Percentiles rank a stretch among this genome's conserved stretches.
These are phyloP conservation scores for Proterorhinus semilunaris DNA, from an alignment of 2,113 vertebrate species.

Conservation along the genomic window DNA sequence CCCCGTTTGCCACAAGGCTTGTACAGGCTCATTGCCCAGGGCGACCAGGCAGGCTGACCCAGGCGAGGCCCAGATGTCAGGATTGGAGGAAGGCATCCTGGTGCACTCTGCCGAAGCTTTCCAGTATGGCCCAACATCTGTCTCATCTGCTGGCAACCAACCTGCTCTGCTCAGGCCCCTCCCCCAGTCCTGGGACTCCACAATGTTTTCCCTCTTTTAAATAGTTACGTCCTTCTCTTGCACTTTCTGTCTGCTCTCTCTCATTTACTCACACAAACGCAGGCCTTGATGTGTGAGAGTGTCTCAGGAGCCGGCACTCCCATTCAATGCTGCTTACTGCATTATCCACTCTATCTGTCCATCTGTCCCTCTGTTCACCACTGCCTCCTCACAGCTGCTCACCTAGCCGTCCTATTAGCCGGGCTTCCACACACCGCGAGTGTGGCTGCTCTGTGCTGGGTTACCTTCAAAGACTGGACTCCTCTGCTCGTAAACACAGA, in stretches of 20 bases:
- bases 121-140: constrained; percentile 96
- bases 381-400: constrained; percentile 78
- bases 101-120: constrained; percentile 86
- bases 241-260: constrained; percentile 25
- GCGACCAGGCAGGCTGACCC: constrained; percentile 82
- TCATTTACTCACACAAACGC: constrained; percentile 28
- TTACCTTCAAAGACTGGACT: constrained; percentile 75
- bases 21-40: constrained; percentile 87
- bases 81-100: constrained; percentile 85
- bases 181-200: constrained; percentile 41
- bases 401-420: constrained; percentile 77
- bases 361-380: constrained; percentile 77
- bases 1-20: constrained; percentile 87
- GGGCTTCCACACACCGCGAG: constrained; percentile 60
- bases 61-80: constrained; percentile 93
- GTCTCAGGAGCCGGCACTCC: constrained; percentile 58
- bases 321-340: constrained; percentile 69
- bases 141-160: constrained; percentile 89
- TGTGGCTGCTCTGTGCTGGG: constrained; percentile 67
- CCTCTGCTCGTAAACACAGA: constrained; percentile 73
- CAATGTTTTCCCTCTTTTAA: constrained; percentile 30
- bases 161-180: constrained; percentile 64
- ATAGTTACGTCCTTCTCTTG: constrained; percentile 40
- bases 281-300: constrained; percentile 33
- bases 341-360: constrained; percentile 80